Percentiles rank a stretch among this genome's conserved stretches.
Conservation (phyloP, 1,140 invertebrate species). For the Drosophila neocordata region DNA sequence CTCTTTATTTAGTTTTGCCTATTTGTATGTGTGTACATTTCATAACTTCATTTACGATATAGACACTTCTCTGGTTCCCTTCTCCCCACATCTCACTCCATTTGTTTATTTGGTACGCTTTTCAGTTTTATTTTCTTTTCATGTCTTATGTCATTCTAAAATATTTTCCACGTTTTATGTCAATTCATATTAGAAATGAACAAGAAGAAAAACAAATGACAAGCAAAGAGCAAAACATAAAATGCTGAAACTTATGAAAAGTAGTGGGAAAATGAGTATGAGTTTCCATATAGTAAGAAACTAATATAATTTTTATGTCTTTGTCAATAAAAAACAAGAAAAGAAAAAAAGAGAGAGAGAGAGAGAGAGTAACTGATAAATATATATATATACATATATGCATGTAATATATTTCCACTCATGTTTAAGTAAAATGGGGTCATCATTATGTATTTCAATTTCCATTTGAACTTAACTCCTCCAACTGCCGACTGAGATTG, state of each 20-base stretch:
- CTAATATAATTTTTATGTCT: slow-evolving; percentile 69
- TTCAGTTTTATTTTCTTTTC: background rate
- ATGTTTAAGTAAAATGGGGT: slow-evolving; percentile 30
- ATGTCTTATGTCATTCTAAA: slow-evolving; percentile 22
- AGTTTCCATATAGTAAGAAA: slow-evolving; percentile 41
- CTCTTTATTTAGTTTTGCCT: no score
- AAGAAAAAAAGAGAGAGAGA: background rate
- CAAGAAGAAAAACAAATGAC: slow-evolving; percentile 7
- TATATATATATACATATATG: background rate
- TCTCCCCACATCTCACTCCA: background rate
- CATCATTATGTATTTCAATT: slow-evolving; percentile 24
- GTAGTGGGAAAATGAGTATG: background rate
- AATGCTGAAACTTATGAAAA: slow-evolving; percentile 40
- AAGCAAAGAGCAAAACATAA: slow-evolving; percentile 22
- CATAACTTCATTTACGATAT: slow-evolving; percentile 30
- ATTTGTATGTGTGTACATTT: background rate
- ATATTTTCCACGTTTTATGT: slow-evolving; percentile 52
- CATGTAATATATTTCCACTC: slow-evolving; percentile 1
- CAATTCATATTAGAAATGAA: slow-evolving; percentile 43
- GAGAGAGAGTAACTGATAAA: slow-evolving; percentile 2
- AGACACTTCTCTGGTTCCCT: background rate
- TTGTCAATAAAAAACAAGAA: slow-evolving; percentile 60
- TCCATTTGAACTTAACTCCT: background rate
- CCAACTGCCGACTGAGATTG: slow-evolving; percentile 36
- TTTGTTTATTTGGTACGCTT: background rate